Conservation (phyloP, 2,113 vertebrate species). For the Uria lomvia region DNA sequence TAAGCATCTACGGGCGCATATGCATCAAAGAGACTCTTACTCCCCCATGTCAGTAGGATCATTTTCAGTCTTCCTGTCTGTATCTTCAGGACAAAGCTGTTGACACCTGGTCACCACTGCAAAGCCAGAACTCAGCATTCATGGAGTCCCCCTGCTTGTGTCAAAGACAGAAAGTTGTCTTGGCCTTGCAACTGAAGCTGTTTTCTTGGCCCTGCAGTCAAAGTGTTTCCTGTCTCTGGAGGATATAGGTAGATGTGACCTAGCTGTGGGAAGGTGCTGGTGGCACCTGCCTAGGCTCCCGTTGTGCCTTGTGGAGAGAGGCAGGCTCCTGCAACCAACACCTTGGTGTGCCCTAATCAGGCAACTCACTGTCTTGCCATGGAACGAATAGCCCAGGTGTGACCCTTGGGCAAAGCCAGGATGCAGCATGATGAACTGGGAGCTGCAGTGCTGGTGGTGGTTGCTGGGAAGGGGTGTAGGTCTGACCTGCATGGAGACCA, state of each 20-base stretch:
- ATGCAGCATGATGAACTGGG: neutral
- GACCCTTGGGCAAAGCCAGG: neutral
- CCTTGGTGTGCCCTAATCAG: fast-evolving
- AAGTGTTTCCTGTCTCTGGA: neutral
- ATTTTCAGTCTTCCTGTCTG: neutral
- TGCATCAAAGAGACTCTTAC: neutral
- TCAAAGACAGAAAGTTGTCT: neutral
- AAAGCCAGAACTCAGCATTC: neutral
- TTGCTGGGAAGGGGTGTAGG: fast-evolving
- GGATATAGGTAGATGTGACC: neutral
- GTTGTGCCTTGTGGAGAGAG: neutral
- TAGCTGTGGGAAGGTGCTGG: neutral
- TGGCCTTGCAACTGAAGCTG: neutral
- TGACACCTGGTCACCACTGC: neutral
- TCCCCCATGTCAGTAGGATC: fast-evolving
- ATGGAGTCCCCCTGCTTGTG: too few relatives aligned
- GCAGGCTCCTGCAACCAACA: neutral
- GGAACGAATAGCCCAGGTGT: fast-evolving
- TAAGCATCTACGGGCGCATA: neutral
- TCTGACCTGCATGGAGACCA: neutral
- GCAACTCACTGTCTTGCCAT: neutral
- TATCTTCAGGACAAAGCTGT: neutral
- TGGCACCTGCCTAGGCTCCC: neutral
- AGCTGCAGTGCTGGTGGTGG: fast-evolving
- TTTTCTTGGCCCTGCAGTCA: neutral